Base-by-base conservation (phyloP, 1,140 invertebrate species). In the Aphelinus atriplicis region DNA sequence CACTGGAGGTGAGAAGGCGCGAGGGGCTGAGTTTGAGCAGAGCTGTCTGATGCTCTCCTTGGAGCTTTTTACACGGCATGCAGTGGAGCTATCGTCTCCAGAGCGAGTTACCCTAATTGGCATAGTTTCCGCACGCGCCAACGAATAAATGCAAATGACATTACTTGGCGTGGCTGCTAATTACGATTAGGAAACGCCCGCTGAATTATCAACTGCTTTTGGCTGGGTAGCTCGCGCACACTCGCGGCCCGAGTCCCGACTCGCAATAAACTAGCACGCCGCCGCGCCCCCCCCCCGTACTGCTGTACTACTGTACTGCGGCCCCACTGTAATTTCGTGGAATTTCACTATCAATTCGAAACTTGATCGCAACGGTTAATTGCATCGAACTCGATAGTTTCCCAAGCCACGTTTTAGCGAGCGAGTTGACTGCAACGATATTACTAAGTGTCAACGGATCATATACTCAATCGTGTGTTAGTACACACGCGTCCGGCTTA, bases 131-230 rank as follows among this genome's bases (percentile, higher is more conserved):
- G 47, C 57, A 70, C 67, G 67, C 56, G 43, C 56, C 46, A 50
- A 48, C 56, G 57, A 70, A 70, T 70, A 70, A 70, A 70, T 70
- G 67, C 67, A 70, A 70, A 70, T 70, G 56, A 61, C 67, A 70
- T 70, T 70, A 70, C 67, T 70, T 61, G 57, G 55, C 46, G 56
- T 47, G n/a, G 57, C 67, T 70, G 67, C 67, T 70, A 70, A 70
- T 70, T 70, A 70, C 67, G 67, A 70, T 70, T 70, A 70, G 67
- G 66, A 61, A 61, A 61, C 55, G 57, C 57, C 46, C 2, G 67
- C 7, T 70, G 57, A 70, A 70, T 70, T 70, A 70, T 61, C 67
- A 70, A 70, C 67, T 70, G 57, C 67, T 70, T 70, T 70, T 61
- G 66, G n/a, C 56, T 61, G 67, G 47, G 47, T 70, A 51, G 56